Evolutionary conservation across 2,888 invertebrate species (phyloP), one percentile per base, ranked within the genome.

Genomic region (Encarsia formosa): DNA sequence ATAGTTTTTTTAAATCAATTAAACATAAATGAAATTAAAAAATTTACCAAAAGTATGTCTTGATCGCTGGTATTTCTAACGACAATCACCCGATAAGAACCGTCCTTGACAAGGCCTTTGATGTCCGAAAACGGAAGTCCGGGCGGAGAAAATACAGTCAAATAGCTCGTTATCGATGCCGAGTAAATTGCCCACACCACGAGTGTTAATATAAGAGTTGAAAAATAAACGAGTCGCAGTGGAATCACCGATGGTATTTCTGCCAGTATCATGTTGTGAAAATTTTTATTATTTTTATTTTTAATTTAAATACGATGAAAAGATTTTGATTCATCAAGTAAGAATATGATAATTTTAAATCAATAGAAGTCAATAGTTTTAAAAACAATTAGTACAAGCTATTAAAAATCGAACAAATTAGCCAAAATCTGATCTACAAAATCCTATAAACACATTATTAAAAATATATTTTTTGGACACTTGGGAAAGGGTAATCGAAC

Each of bases 111-210:
- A 22, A 68, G 68, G 16, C 59, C 68, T 11, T 65, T 60, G 13
- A 67, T 5, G 11, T 59, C 64, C 6, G 59, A 50, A 43, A 72
- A 72, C 3, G 69, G 68, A 37, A 68, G 48, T 19, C 23, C 54
- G 2, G 53, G 40, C 6, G 54, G n/a, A n/a, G n/a, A 46, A 5
- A 49, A 41, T 5, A 63, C 51, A 2, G 67, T 61, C 20, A 66
- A 45, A 20, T 56, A 67, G 16, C 65, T 65, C 24, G 64, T 65
- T 39, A 71, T 59, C 20, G 65, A 63, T 2, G 66, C 71, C 6
- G 69, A 66, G 45, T 69, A 71, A n/a, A 65, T 61, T 0, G 65
- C 60, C 26, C 61, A 54, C 2, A 65, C 55, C 8, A 70, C 49
- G n/a, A 69, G 31, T 2, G 69, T 62, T 6, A 45, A 16, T 11